phyloP scores from a whole-genome alignment of 2,888 invertebrate species.

The Leptinotarsa tumamoca region DNA sequence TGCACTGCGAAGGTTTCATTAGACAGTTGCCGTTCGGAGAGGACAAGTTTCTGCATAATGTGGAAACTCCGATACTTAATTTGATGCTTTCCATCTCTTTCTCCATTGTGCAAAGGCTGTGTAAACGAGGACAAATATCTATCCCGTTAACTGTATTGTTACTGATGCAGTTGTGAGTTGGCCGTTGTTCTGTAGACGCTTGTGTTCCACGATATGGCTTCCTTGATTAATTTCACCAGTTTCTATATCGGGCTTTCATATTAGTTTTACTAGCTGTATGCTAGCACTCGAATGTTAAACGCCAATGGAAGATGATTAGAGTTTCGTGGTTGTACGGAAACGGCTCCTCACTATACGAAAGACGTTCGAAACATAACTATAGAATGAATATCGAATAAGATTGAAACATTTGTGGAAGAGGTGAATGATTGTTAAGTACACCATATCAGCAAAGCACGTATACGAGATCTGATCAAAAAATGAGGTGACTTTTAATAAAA shows the following conservation, averaged over 20 bases:
- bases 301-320: conserved; percentile 8
- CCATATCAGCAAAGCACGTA: no score
- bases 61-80: conserved; percentile 39
- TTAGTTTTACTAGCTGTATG: conserved; percentile 37
- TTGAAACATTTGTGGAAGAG: no score
- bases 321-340: neutral
- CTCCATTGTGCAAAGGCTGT: conserved; percentile 20
- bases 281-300: conserved; percentile 30
- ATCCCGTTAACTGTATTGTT: conserved; percentile 48
- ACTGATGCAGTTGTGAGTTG: conserved; percentile 54
- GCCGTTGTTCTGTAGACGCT: conserved; percentile 51
- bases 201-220: conserved; percentile 52
- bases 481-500: no score
- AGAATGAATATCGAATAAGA: no score
- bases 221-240: conserved; percentile 57
- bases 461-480: no score
- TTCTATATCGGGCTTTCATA: conserved; percentile 42
- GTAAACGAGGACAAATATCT: conserved; percentile 27
- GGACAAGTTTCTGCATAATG: conserved; percentile 40
- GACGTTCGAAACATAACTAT: no score
- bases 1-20: conserved; percentile 39
- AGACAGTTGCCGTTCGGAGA: conserved; percentile 37
- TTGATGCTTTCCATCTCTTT: conserved; percentile 32
- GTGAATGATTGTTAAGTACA: no score
- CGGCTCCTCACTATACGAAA: neutral